Percentiles rank a stretch among this genome's conserved stretches.
These are phyloP conservation scores for Macroglossus sobrinus DNA, from an alignment of 2,113 vertebrate genomes.

Conservation along the genomic window DNA sequence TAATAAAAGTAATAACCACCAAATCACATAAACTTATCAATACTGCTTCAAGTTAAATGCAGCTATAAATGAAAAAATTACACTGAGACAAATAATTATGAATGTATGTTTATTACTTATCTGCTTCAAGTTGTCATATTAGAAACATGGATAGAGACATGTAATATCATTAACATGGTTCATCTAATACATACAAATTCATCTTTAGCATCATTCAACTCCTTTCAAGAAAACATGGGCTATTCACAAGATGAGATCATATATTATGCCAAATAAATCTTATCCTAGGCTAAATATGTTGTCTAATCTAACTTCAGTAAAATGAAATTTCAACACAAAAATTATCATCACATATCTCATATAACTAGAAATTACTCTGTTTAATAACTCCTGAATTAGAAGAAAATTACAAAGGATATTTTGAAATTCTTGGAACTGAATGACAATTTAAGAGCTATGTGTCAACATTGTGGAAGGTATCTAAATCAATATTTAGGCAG, in stretches of 20 bases:
- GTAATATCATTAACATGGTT: background rate
- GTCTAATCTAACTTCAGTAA: background rate
- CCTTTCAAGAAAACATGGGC: background rate
- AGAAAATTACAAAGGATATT: background rate
- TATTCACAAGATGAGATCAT: background rate
- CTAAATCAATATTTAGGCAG: background rate
- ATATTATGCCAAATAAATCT: background rate
- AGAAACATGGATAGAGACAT: background rate
- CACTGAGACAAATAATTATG: background rate
- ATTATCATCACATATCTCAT: background rate
- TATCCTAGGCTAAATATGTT: background rate
- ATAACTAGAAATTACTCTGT: background rate
- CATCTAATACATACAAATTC: background rate
- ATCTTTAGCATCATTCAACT: background rate
- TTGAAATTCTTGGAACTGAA: background rate
- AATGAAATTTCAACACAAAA: background rate
- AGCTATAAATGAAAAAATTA: background rate
- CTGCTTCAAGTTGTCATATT: background rate
- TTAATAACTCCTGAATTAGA: background rate
- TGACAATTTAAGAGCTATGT: background rate
- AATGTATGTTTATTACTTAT: background rate
- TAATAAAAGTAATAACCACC: background rate
- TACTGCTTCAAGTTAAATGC: background rate
- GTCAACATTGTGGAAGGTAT: background rate
- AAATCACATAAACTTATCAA: background rate